Percentiles rank a stretch among this genome's conserved stretches.
phyloP scores from a whole-genome alignment of 1,140 invertebrate genomes.

The Aradophagus sp. region DNA sequence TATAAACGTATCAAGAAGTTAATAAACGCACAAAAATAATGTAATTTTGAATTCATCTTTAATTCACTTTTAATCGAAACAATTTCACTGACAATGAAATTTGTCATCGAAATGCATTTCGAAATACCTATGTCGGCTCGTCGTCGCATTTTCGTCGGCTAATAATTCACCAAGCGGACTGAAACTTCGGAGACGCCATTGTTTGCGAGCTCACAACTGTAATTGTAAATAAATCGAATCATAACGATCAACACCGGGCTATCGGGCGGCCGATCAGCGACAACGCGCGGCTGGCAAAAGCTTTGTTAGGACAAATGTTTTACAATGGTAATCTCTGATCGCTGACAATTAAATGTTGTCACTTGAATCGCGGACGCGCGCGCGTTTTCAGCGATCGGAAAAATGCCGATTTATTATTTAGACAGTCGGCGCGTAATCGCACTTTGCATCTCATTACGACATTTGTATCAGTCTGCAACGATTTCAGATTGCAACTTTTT shows the following conservation, averaged over 20 bases:
- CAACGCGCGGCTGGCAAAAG: conserved; percentile 30
- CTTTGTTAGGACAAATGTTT: conserved; percentile 52
- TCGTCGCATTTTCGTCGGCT: no score
- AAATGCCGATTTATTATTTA: conserved; percentile 42
- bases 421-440: conserved; percentile 22
- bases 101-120: no score
- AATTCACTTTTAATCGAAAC: conserved; percentile 1
- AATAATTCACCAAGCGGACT: conserved; percentile 45
- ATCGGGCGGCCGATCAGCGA: conserved; percentile 32
- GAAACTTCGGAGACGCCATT: conserved; percentile 16
- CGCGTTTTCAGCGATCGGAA: conserved; percentile 23
- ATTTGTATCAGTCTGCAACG: conserved; percentile 20
- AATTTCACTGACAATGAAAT: conserved; percentile 30
- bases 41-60: no score
- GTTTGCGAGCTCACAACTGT: conserved; percentile 49
- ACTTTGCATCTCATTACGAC: conserved; percentile 39
- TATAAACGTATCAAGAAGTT: no score
- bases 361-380: conserved; percentile 21
- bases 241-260: conserved; percentile 65
- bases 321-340: conserved; percentile 46
- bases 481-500: no score
- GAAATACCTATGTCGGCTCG: no score
- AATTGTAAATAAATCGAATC: conserved; percentile 71
- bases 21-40: no score
- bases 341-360: conserved; percentile 46